Percentiles rank a stretch among this genome's conserved stretches.
phyloP scores from a whole-genome alignment of 2,797 vertebrate genomes.

The Sebastes baramenuke region DNA sequence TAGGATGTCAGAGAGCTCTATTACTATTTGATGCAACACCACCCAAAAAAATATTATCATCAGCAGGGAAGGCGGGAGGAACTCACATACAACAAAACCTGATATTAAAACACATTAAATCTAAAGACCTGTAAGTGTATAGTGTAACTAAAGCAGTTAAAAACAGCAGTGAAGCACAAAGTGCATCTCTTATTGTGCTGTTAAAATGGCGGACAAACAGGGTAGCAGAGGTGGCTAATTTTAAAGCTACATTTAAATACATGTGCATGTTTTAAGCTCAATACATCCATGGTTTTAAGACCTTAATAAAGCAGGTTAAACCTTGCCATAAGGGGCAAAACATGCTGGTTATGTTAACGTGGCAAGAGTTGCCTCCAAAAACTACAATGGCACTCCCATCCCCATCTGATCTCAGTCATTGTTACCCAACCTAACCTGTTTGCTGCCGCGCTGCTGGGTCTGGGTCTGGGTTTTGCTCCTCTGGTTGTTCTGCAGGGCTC shows the following conservation, averaged over 20 bases:
- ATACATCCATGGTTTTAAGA: background rate
- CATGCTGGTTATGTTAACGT: fast-evolving
- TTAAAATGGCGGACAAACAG: conserved; percentile 73
- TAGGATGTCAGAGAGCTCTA: background rate
- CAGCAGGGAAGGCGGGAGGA: background rate
- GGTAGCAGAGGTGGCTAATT: fast-evolving
- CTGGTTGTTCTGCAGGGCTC: conserved; percentile 83
- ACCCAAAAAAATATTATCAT: fast-evolving
- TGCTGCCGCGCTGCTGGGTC: conserved; percentile 77
- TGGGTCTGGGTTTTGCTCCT: conserved; percentile 65
- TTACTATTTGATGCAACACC: fast-evolving
- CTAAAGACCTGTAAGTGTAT: fast-evolving
- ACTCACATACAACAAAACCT: background rate
- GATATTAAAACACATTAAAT: background rate
- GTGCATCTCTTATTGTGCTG: background rate
- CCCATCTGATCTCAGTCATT: background rate
- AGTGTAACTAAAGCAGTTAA: fast-evolving
- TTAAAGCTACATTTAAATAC: fast-evolving
- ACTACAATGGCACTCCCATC: background rate
- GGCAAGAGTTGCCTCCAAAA: conserved; percentile 21
- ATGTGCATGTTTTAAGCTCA: fast-evolving
- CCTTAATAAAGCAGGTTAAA: fast-evolving
- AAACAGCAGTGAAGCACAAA: background rate
- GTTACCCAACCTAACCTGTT: conserved; percentile 73
- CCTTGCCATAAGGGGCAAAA: fast-evolving